Evolutionary conservation across 35 echinoderm and acorn worm genomes (phyloP), one percentile per base, ranked within the genome.

Genomic region (Patiria miniata): DNA sequence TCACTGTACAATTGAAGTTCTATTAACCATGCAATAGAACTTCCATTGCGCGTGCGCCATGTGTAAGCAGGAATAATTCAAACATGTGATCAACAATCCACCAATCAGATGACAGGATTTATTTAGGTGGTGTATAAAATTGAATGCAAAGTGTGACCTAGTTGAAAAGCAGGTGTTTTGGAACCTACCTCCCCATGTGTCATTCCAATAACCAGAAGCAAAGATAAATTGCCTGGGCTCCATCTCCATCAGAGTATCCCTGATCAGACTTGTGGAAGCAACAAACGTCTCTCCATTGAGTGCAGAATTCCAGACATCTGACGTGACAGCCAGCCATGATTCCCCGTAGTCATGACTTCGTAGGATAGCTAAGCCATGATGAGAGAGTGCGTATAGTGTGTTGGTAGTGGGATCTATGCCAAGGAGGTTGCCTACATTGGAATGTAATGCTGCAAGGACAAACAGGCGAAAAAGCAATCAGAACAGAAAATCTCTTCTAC

Each of bases 381-480:
- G 52, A 21, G 92, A 86, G 4, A 94, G 77, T 12, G 47, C 92
- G 60, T 94, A 94, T 18, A 94, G 78, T 17, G 87, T 94, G 61
- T 89, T 79, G 76, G 54, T 58, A 12, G 59, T 21, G 0, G 36
- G 8, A 19, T 86, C 56, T 12, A 82, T 39, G 1, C 92, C 92
- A 39, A 94, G 92, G 18, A 94, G 34, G 77, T 94, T 94, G 22
- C 87, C 91, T 39, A 94, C 92, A 34, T 56, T 89, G 26, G 81
- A 52, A 60, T 94, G 86, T 28, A 94, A 44, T 23, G 81, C 92
- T 94, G 54, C 9, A 81, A 51, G 77, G 28, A 2, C 85, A 59
- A 58, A 69, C 6, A 50, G 16, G 7, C 4, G 68, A 18, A 68
- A 85, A 28, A 77, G 36, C 42, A 6, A 12, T 12, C 42, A 47